Evolutionary conservation across 2,113 vertebrate species (phyloP).

Genomic region (Garra rufa): DNA sequence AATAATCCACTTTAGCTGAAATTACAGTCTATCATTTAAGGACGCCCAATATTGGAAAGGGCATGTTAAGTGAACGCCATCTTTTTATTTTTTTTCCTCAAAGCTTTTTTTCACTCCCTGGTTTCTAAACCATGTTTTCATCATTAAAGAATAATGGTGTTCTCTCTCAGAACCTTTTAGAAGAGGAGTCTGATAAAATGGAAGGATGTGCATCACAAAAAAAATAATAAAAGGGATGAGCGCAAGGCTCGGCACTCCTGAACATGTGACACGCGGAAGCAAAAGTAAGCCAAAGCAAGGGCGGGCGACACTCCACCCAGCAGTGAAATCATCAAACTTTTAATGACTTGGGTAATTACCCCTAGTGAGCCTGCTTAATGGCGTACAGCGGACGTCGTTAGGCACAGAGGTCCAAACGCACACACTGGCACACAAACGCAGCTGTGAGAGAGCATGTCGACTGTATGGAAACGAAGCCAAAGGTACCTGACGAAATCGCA

Average conservation of each 20-base stretch:
- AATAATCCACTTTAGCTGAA: slow-evolving; percentile 35
- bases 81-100: slow-evolving; percentile 25
- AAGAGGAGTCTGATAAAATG: slow-evolving; percentile 39
- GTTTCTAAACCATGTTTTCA: slow-evolving; percentile 58
- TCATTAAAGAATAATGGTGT: slow-evolving; percentile 67
- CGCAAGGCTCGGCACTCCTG: slow-evolving; percentile 47
- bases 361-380: slow-evolving; percentile 77
- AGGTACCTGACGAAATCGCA: slow-evolving; percentile 47
- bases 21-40: slow-evolving; percentile 25
- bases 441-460: not conserved
- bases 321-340: slow-evolving; percentile 81
- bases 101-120: slow-evolving; percentile 46
- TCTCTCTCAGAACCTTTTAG: slow-evolving; percentile 54
- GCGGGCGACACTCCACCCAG: slow-evolving; percentile 74
- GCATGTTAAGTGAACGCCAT: not conserved
- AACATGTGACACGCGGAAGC: slow-evolving; percentile 67
- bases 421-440: slow-evolving; percentile 23
- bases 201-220: slow-evolving; percentile 46
- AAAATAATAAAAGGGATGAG: slow-evolving; percentile 15
- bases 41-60: not conserved
- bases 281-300: slow-evolving; percentile 75
- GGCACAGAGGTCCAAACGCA: slow-evolving; percentile 55
- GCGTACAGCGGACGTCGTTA: slow-evolving; percentile 75
- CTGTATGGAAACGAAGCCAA: slow-evolving; percentile 51
- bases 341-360: slow-evolving; percentile 83